phyloP scores from a whole-genome alignment of 2,797 vertebrate species.

The Kryptolebias ocellatus region DNA sequence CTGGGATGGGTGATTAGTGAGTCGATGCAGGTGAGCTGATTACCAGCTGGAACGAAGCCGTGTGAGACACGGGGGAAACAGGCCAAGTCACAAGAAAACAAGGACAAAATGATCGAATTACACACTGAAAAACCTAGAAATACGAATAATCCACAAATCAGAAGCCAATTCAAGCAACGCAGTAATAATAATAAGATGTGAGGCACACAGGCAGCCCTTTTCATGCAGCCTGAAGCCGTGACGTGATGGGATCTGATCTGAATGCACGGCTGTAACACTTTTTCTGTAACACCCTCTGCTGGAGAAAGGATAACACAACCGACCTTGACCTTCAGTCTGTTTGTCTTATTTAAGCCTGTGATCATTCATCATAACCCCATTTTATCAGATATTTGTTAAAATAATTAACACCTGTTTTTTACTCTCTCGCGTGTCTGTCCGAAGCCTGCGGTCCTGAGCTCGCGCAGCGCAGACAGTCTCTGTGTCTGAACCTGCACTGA shows the following conservation, averaged over 20 bases:
- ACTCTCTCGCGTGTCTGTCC: not conserved
- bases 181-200: not conserved
- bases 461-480: not conserved
- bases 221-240: slow-evolving; percentile 10
- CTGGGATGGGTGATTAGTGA: no score
- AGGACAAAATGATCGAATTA: no score
- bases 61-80: no score
- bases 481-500: slow-evolving; percentile 18
- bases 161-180: no score
- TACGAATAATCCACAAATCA: no score
- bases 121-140: no score
- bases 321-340: not conserved
- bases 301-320: slow-evolving; percentile 35
- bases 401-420: not conserved
- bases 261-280: not conserved
- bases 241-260: not conserved
- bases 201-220: no score
- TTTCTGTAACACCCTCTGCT: slow-evolving; percentile 62
- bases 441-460: not conserved
- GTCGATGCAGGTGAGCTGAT: no score
- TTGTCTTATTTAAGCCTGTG: not conserved
- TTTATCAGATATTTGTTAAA: not conserved
- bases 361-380: not conserved
- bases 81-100: no score
- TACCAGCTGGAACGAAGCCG: no score